Conservation (phyloP, 2,888 invertebrate genomes). For the Harpagoxenus sublaevis region DNA sequence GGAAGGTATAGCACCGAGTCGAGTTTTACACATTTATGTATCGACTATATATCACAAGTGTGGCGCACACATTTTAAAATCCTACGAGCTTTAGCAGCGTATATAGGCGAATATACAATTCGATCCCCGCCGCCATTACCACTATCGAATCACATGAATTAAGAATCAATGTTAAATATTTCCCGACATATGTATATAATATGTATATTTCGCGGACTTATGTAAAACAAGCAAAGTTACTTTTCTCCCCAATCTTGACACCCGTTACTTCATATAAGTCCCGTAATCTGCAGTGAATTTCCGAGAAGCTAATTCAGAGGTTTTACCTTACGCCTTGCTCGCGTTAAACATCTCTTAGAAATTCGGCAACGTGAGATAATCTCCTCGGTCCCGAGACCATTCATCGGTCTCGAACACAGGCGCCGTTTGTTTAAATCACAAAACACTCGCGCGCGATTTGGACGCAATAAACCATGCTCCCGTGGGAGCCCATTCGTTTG, state of each 20-base stretch:
- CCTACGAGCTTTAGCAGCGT: not conserved
- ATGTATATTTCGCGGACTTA: not conserved
- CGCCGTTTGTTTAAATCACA: constrained; percentile 60
- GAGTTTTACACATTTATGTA: constrained; percentile 58
- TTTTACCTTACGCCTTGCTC: not conserved
- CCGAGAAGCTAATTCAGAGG: not conserved
- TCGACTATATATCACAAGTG: constrained; percentile 36
- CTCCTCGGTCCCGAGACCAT: not conserved
- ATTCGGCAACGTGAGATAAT: not conserved
- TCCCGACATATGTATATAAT: not conserved
- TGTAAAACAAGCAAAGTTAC: not conserved
- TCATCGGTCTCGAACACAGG: not conserved
- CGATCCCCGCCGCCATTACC: not conserved
- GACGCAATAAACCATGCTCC: constrained; percentile 62
- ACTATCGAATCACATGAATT: constrained; percentile 10
- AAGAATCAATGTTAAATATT: constrained; percentile 34
- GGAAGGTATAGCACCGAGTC: constrained; percentile 48
- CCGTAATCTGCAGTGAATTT: not conserved
- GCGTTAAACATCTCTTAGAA: not conserved
- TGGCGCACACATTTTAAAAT: constrained; percentile 47
- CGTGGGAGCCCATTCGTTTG: constrained; percentile 62
- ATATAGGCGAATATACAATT: not conserved
- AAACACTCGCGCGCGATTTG: constrained; percentile 59
- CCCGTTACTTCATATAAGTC: not conserved
- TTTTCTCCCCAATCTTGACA: not conserved